Percentiles rank a stretch among this genome's conserved stretches.
These are phyloP conservation scores for Rhynchomys soricoides DNA, from an alignment of 2,113 vertebrate species.

Conservation along the genomic window DNA sequence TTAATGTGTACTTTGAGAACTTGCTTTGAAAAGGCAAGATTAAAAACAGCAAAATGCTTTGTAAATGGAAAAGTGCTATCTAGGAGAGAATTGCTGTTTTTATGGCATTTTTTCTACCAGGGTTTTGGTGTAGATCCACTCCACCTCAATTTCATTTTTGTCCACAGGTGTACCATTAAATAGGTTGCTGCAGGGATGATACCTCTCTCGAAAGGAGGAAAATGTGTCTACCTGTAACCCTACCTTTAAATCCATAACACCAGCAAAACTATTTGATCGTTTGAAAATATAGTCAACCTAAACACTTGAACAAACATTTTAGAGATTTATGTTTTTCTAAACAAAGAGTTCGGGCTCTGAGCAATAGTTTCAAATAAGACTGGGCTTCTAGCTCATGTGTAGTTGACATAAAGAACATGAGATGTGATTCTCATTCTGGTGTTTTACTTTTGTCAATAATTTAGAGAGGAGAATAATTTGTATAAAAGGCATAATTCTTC, in stretches of 20 bases:
- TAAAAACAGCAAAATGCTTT: constrained; percentile 50
- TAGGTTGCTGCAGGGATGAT: constrained; percentile 42
- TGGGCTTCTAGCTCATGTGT: neutral
- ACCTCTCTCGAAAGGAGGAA: neutral
- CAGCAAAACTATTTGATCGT: constrained; percentile 40
- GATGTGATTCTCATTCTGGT: constrained; percentile 48
- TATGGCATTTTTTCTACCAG: constrained; percentile 50
- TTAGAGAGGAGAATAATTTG: constrained; percentile 52
- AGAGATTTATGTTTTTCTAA: constrained; percentile 13
- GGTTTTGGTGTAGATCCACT: neutral
- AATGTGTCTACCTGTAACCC: constrained; percentile 23
- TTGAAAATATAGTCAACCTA: constrained; percentile 35
- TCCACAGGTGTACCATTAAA: neutral
- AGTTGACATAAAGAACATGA: neutral
- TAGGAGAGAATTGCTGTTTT: constrained; percentile 58
- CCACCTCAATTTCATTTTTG: neutral
- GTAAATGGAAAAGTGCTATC: constrained; percentile 41
- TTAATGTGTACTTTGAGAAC: constrained; percentile 19
- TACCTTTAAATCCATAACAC: constrained; percentile 45
- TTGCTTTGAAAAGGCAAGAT: constrained; percentile 50
- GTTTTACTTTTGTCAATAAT: constrained; percentile 9
- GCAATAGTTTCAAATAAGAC: neutral
- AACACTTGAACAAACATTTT: constrained; percentile 43
- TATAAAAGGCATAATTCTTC: neutral
- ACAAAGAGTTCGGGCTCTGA: neutral